phyloP scores from a whole-genome alignment of 2,888 invertebrate species.

The Stramonita haemastoma region DNA sequence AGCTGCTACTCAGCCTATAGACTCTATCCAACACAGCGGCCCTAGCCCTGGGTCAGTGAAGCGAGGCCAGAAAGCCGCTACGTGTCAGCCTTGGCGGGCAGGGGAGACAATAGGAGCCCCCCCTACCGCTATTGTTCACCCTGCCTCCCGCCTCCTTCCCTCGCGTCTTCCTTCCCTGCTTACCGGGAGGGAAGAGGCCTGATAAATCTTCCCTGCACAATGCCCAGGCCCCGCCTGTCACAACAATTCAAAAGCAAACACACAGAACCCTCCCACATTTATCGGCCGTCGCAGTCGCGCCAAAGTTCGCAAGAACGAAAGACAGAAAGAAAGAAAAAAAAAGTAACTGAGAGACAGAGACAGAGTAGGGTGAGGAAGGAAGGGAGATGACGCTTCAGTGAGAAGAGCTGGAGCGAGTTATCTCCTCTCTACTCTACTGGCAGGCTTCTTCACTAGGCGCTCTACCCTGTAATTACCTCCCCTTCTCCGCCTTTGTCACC shows the following conservation, averaged over 20 bases:
- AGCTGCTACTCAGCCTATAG: not conserved
- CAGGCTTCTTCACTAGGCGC: not conserved
- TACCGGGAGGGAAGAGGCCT: not conserved
- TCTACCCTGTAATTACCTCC: conserved; percentile 45
- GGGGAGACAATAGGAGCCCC: conserved; percentile 8
- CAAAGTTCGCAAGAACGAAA: not conserved
- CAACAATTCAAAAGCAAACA: conserved; percentile 45
- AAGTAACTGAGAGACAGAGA: not conserved
- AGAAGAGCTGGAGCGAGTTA: conserved; percentile 16
- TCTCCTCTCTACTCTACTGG: conserved; percentile 32
- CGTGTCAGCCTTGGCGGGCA: not conserved
- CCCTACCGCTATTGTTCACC: conserved; percentile 26
- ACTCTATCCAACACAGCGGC: not conserved
- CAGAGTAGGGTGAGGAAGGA: not conserved
- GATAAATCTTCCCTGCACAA: conserved; percentile 45
- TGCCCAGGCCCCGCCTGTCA: conserved; percentile 41
- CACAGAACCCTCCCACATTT: conserved; percentile 40
- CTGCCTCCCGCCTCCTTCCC: not conserved
- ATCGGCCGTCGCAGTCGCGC: conserved; percentile 23
- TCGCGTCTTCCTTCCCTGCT: not conserved
- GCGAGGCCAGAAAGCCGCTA: conserved; percentile 20
- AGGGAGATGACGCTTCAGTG: not conserved
- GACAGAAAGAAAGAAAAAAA: not conserved
- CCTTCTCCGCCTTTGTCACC: conserved; percentile 28
- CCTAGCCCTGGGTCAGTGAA: not conserved